phyloP scores from a whole-genome alignment of 2,113 vertebrate genomes.

The Coregonus clupeaformis region DNA sequence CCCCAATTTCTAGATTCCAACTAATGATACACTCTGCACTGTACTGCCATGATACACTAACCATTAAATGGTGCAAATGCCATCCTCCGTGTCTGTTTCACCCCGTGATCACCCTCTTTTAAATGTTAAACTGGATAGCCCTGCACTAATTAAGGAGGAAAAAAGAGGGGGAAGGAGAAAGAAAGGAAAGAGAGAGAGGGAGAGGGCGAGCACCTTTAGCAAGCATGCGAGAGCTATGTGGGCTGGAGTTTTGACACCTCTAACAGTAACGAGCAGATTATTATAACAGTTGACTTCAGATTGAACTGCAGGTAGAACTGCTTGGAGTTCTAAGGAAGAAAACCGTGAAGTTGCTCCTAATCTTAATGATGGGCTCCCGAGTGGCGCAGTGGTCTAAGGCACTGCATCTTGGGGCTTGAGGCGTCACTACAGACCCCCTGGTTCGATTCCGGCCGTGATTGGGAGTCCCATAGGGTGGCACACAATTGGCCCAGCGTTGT shows the following conservation, averaged over 20 bases:
- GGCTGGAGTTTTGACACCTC: conserved; percentile 65
- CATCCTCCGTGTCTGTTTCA: conserved; percentile 70
- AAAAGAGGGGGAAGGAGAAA: conserved; percentile 17
- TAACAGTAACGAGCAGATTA: conserved; percentile 72
- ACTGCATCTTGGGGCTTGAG: too few relatives aligned
- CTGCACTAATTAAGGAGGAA: too few relatives aligned
- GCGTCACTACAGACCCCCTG: too few relatives aligned
- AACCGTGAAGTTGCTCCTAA: too few relatives aligned
- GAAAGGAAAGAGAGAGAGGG: background rate
- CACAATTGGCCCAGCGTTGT: too few relatives aligned
- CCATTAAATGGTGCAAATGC: conserved; percentile 74
- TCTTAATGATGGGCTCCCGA: too few relatives aligned
- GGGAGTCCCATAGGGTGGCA: too few relatives aligned
- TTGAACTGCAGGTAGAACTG: too few relatives aligned
- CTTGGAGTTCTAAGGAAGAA: too few relatives aligned
- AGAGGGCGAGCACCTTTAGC: background rate
- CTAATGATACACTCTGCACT: conserved; percentile 64
- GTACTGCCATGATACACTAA: conserved; percentile 33
- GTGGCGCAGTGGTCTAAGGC: too few relatives aligned
- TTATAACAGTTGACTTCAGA: conserved; percentile 44
- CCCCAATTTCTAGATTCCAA: background rate
- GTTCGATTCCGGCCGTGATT: too few relatives aligned
- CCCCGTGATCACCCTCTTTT: conserved; percentile 59
- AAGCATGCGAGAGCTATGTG: conserved; percentile 21
- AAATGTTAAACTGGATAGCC: too few relatives aligned